Evolutionary conservation across 2,888 invertebrate genomes (phyloP), one percentile per base, ranked within the genome.

Genomic region (Prostheceraeus crozeri): DNA sequence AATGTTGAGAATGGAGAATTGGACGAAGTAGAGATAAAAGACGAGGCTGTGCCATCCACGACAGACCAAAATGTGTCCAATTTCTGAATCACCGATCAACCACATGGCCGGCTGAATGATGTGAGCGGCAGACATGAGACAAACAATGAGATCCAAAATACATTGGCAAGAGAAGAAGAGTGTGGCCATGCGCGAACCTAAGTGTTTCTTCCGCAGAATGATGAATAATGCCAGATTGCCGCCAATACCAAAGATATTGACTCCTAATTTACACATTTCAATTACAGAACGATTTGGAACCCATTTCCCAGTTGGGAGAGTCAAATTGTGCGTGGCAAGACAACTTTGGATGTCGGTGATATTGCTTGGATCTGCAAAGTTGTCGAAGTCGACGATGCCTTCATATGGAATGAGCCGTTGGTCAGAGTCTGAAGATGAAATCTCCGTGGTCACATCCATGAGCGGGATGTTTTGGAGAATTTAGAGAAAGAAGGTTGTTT

Each of bases 21-120:
- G 48, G 31, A 57, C 57, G 28, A 25, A 27, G 16, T 53, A 35
- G 46, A 45, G 53, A 19, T 11, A 57, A 8, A 25, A n/a, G 30
- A 54, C 51, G 16, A 27, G 48, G 27, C 57, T 57, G 35, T 57
- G 57, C 57, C 57, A 57, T n/a, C 51, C 16, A 8, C 35, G 57
- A 28, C 57, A 57, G 19, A 57, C 14, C 28, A 57, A 23, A 6
- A 11, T 19, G 23, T 57, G 27, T n/a, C 51, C n/a, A 10, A 3
- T 36, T 10, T 11, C 27, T 19, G 6, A 16, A 8, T 14, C 8
- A 11, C 23, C 6, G 3, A 31, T 55, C 4, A 53, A 27, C 57
- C 57, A 57, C 8, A 14, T 57, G n/a, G 10, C 8, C 10, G 57
- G 57, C 27, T 57, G 57, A 4, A 57, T 23, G 28, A 23, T 19